Percentiles rank a stretch among this genome's conserved stretches.
Evolutionary conservation across 92 coral and sea anemone genomes (phyloP).

Genomic region (Blastomussa wellsi): DNA sequence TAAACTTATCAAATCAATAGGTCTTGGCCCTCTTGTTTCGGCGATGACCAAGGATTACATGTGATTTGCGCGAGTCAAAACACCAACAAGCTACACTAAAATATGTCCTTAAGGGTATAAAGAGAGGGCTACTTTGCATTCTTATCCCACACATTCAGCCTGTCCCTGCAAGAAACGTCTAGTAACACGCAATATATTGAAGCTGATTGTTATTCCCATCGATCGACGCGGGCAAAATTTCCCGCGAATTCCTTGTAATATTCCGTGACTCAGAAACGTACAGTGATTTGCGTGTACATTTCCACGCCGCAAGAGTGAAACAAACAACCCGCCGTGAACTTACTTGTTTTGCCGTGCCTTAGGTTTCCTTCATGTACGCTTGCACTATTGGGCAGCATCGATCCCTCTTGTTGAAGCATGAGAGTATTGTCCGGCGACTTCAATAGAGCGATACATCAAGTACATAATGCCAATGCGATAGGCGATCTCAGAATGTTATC

Average conservation of each 20-base stretch:
- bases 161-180: not conserved
- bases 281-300: conserved; percentile 10
- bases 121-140: not conserved
- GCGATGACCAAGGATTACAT: not conserved
- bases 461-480: conserved; percentile 54
- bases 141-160: not conserved
- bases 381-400: conserved; percentile 43
- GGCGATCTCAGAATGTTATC: conserved; percentile 28
- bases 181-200: not conserved
- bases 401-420: conserved; percentile 58
- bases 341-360: conserved; percentile 36
- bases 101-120: not conserved
- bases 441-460: conserved; percentile 49
- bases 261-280: conserved; percentile 4
- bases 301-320: conserved; percentile 6
- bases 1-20: conserved; percentile 8
- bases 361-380: conserved; percentile 34
- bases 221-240: conserved; percentile 6
- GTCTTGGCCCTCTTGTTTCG: conserved; percentile 13
- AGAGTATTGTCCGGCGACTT: conserved; percentile 41
- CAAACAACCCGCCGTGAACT: conserved; percentile 13
- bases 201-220: not conserved
- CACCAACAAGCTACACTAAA: not conserved
- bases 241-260: conserved; percentile 11
- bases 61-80: not conserved